Percentiles rank a stretch among this genome's conserved stretches.
Conservation (phyloP, 2,888 invertebrate genomes). For the Eilema griseolum region DNA sequence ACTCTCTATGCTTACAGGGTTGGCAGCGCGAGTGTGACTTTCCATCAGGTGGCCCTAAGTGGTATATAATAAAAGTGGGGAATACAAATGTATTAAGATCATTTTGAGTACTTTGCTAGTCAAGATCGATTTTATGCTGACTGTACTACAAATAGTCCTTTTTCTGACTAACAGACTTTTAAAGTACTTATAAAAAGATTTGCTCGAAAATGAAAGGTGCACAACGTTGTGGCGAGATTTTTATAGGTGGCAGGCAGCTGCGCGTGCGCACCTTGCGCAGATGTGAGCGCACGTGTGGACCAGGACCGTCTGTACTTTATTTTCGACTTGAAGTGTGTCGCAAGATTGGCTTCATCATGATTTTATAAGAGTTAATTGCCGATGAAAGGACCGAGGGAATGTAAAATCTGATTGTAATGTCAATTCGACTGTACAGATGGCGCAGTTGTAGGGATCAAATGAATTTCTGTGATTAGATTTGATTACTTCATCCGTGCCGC, state of each 20-base stretch:
- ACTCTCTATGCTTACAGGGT: too few relatives aligned
- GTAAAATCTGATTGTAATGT: background rate
- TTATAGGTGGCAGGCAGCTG: conserved; percentile 65
- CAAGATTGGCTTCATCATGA: conserved; percentile 40
- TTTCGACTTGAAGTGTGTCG: conserved; percentile 35
- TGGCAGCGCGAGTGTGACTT: too few relatives aligned
- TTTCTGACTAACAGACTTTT: conserved; percentile 12
- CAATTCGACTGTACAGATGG: background rate
- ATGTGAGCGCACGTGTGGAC: conserved; percentile 71
- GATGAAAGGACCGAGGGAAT: conserved; percentile 7
- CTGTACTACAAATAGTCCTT: conserved; percentile 3
- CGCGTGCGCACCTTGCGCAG: conserved; percentile 72
- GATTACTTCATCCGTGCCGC: too few relatives aligned
- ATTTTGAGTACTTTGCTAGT: too few relatives aligned
- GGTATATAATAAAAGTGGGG: too few relatives aligned
- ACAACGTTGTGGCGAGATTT: conserved; percentile 55
- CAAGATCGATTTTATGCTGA: too few relatives aligned
- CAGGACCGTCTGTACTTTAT: conserved; percentile 51
- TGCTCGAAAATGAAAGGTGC: conserved; percentile 57
- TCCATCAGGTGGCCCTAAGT: too few relatives aligned
- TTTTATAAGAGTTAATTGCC: conserved; percentile 33
- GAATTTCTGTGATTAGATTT: background rate
- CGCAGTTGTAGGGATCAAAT: background rate
- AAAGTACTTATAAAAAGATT: conserved; percentile 39
- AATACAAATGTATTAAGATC: too few relatives aligned